Percentiles rank a stretch among this genome's conserved stretches.
These are phyloP conservation scores for Physocephala rufipes DNA, from an alignment of 2,888 invertebrate species.

Conservation along the genomic window DNA sequence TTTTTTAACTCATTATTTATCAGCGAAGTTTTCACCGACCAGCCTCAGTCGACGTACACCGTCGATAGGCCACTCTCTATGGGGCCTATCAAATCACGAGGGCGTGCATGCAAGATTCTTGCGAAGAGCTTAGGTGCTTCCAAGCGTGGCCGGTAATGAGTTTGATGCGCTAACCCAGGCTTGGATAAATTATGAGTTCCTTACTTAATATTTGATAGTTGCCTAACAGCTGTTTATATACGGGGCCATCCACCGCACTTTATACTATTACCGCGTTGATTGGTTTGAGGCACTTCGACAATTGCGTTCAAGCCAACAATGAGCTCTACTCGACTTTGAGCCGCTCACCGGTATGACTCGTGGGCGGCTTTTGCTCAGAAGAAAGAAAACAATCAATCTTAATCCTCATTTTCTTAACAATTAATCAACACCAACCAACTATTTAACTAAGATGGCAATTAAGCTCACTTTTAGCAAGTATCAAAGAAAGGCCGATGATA, in stretches of 20 bases:
- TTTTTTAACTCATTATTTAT: slow-evolving; percentile 36
- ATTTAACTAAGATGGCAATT: slow-evolving; percentile 14
- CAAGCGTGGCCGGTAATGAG: slow-evolving; percentile 24
- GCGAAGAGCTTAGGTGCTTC: background rate
- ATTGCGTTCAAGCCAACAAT: background rate
- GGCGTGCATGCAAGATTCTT: slow-evolving; percentile 19
- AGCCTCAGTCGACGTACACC: background rate
- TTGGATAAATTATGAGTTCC: slow-evolving; percentile 17
- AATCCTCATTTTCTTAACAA: slow-evolving; percentile 10
- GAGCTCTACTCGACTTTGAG: background rate
- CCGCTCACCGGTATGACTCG: background rate
- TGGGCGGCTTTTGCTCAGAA: slow-evolving; percentile 27
- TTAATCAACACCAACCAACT: slow-evolving; percentile 35
- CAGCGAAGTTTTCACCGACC: slow-evolving; percentile 20
- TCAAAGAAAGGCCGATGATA: no score
- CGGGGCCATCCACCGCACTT: slow-evolving; percentile 3
- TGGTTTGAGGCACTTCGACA: background rate
- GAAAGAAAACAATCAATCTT: slow-evolving; percentile 34
- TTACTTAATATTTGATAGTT: slow-evolving; percentile 6
- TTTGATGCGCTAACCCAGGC: slow-evolving; percentile 28
- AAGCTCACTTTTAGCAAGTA: background rate
- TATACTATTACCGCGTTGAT: background rate
- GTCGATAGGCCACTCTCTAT: slow-evolving; percentile 5
- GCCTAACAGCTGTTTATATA: slow-evolving; percentile 31
- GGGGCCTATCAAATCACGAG: slow-evolving; percentile 20